phyloP scores from a whole-genome alignment of 92 coral and sea anemone genomes.

The Montipora capitata region DNA sequence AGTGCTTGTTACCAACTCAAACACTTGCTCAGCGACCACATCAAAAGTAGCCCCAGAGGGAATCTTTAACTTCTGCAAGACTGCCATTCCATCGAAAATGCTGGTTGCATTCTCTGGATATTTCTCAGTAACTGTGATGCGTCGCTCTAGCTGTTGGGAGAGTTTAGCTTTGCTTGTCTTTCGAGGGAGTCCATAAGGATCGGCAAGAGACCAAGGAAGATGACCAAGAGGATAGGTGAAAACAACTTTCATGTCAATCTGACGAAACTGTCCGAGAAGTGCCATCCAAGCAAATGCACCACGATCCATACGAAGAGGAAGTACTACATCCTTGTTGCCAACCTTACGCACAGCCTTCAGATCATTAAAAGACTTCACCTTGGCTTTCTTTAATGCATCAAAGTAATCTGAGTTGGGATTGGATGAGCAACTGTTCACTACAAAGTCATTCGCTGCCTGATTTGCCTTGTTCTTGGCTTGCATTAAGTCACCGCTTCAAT shows the following conservation, averaged over 20 bases:
- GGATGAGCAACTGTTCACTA: conserved; percentile 66
- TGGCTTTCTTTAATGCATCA: conserved; percentile 74
- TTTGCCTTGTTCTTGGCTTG: conserved; percentile 58
- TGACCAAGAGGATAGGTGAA: conserved; percentile 81
- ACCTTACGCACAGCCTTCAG: conserved; percentile 70
- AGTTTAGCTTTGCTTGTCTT: conserved; percentile 75
- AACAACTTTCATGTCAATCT: conserved; percentile 69
- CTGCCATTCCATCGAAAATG: conserved; percentile 75
- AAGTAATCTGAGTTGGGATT: conserved; percentile 51
- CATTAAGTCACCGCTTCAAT: conserved; percentile 70
- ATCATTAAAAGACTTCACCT: conserved; percentile 77
- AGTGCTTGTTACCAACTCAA: conserved; percentile 35
- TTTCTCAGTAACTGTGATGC: conserved; percentile 30
- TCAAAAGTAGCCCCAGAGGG: conserved; percentile 59
- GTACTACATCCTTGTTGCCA: conserved; percentile 48
- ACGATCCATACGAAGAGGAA: conserved; percentile 70
- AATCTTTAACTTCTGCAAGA: conserved; percentile 62
- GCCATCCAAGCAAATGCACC: conserved; percentile 76
- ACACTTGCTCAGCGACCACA: conserved; percentile 59
- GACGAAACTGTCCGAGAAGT: conserved; percentile 75
- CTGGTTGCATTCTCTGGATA: conserved; percentile 59
- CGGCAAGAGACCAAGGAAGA: conserved; percentile 75
- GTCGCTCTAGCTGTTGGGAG: conserved; percentile 56
- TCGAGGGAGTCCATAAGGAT: conserved; percentile 70
- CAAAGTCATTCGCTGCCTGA: conserved; percentile 52